These are phyloP conservation scores for Diarsia rubi DNA, from an alignment of 2,888 invertebrate genomes.

Conservation along the genomic window DNA sequence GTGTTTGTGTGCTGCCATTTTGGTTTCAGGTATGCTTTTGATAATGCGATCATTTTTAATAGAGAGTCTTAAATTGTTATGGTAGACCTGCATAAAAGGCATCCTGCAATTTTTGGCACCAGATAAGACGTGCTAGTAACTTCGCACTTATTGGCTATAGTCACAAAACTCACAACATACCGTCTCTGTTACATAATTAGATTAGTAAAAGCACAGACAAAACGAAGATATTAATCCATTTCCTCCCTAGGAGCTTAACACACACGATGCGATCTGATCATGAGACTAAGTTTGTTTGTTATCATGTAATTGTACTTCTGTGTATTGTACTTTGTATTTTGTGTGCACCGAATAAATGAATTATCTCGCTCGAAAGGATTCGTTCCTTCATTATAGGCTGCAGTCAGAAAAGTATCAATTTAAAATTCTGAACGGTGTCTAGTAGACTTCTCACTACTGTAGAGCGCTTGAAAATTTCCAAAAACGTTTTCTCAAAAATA, in stretches of 20 bases:
- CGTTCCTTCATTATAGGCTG: too few species aligned
- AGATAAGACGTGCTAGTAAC: slow-evolving; percentile 8
- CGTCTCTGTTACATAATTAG: slow-evolving; percentile 1
- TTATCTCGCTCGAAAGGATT: too few species aligned
- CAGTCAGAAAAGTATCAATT: too few species aligned
- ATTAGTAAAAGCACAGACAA: slow-evolving; percentile 3
- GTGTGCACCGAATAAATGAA: too few species aligned
- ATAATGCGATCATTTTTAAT: not conserved
- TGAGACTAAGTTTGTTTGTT: not conserved
- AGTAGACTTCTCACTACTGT: too few species aligned
- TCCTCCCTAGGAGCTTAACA: not conserved
- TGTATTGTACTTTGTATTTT: too few species aligned
- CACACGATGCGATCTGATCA: not conserved
- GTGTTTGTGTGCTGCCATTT: too few species aligned
- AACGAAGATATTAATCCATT: slow-evolving; percentile 2
- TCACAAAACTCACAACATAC: slow-evolving; percentile 14
- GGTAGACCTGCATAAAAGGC: not conserved
- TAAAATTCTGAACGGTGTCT: too few species aligned
- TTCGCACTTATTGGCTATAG: not conserved
- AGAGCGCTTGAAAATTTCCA: too few species aligned
- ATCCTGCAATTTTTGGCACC: slow-evolving; percentile 16
- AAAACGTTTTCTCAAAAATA: too few species aligned
- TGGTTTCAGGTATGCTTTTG: not conserved
- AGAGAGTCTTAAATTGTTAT: not conserved
- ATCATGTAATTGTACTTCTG: too few species aligned